A percentile compares a stretch with the other conserved stretches of the same genome.
Evolutionary conservation across 2,888 invertebrate genomes (phyloP).

Genomic region (Tiphia femorata): DNA sequence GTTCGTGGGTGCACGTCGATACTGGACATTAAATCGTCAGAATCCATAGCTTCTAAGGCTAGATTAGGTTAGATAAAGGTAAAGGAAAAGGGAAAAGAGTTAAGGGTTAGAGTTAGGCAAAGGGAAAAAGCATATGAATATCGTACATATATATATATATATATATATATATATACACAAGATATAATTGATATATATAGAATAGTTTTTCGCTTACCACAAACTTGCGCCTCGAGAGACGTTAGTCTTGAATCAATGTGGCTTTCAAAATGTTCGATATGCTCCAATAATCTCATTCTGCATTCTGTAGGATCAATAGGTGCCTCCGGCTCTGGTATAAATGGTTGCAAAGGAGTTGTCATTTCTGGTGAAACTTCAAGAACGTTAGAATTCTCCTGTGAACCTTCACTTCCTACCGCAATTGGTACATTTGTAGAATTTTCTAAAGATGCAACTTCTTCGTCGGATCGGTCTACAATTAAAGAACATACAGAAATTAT

Average conservation of each 20-base stretch:
- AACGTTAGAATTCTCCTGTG: slow-evolving; percentile 22
- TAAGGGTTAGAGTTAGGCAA: too few relatives aligned
- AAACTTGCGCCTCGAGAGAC: slow-evolving; percentile 82
- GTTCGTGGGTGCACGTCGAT: slow-evolving; percentile 76
- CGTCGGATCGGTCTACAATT: too few relatives aligned
- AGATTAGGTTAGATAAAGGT: too few relatives aligned
- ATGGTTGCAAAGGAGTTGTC: slow-evolving; percentile 52
- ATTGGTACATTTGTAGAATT: too few relatives aligned
- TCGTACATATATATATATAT: neutral
- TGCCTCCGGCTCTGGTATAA: slow-evolving; percentile 84
- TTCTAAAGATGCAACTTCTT: too few relatives aligned
- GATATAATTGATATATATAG: too few relatives aligned
- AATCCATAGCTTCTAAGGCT: slow-evolving; percentile 76
- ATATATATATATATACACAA: neutral
- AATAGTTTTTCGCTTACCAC: slow-evolving; percentile 68
- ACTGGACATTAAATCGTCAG: slow-evolving; percentile 74
- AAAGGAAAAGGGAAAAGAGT: too few relatives aligned
- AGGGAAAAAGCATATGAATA: too few relatives aligned
- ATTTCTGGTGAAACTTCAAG: slow-evolving; percentile 20
- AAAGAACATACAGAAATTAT: too few relatives aligned
- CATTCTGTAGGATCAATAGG: slow-evolving; percentile 86
- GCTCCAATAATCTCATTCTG: slow-evolving; percentile 80
- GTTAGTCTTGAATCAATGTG: slow-evolving; percentile 80
- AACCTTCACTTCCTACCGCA: too few relatives aligned
- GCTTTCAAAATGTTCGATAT: slow-evolving; percentile 82